These are phyloP conservation scores for Gallinago jamesoni DNA, from an alignment of 2,113 vertebrate genomes.

Conservation along the genomic window DNA sequence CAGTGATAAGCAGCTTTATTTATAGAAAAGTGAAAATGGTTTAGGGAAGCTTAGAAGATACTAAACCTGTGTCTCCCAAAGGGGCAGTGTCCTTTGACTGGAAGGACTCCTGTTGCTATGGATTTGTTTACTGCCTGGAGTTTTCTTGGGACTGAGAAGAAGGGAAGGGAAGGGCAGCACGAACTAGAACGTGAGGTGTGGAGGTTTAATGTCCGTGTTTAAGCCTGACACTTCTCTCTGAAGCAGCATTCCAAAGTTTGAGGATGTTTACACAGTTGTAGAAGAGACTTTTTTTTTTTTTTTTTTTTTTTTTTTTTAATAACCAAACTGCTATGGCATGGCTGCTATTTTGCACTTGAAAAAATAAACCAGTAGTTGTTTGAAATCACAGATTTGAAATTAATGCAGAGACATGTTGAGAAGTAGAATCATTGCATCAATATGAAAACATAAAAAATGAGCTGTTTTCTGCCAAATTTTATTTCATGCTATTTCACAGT, in stretches of 20 bases:
- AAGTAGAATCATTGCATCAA: not conserved
- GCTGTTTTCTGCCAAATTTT: not conserved
- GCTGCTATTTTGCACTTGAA: not conserved
- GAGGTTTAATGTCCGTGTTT: accelerated
- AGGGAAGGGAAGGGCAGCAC: not conserved
- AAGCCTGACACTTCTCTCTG: not conserved
- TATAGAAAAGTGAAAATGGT: constrained; percentile 48
- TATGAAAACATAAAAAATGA: not conserved
- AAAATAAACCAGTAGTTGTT: not conserved
- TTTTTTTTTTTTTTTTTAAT: not conserved
- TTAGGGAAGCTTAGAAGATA: constrained; percentile 2
- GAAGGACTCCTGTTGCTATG: not conserved
- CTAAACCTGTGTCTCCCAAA: not conserved
- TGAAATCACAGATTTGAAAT: not conserved
- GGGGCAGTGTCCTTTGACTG: not conserved
- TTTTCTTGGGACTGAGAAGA: not conserved
- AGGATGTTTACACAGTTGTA: not conserved
- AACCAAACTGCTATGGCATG: not conserved
- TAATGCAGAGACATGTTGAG: not conserved
- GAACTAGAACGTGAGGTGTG: not conserved
- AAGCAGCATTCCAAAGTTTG: not conserved
- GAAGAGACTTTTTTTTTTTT: not conserved
- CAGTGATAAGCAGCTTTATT: constrained; percentile 57
- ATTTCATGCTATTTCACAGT: not conserved
- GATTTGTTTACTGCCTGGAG: not conserved